Conservation (phyloP, 2,113 vertebrate genomes). For the Megaceryle maxima region DNA sequence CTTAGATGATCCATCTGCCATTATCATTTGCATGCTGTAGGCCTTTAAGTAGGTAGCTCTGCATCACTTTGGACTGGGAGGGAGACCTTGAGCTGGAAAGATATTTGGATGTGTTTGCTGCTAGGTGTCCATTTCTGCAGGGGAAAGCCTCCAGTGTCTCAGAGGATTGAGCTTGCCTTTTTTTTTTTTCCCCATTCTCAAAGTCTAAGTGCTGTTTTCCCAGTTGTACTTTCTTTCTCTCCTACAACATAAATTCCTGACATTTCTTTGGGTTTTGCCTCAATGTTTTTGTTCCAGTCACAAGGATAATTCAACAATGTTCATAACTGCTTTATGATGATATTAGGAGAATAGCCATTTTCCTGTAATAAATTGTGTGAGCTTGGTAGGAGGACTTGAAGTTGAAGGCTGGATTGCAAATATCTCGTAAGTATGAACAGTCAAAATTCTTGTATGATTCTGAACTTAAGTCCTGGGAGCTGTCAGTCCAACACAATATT, state of each 20-base stretch:
- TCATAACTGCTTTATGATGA: neutral
- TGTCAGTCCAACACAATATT: neutral
- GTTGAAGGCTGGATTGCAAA: neutral
- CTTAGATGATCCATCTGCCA: neutral
- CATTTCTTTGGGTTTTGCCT: neutral
- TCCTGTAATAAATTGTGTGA: neutral
- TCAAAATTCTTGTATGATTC: neutral
- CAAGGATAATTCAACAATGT: neutral
- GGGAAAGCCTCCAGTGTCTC: neutral
- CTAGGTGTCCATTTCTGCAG: neutral
- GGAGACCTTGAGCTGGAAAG: neutral
- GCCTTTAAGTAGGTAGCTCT: neutral
- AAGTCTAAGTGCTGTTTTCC: neutral
- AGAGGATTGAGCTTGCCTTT: neutral
- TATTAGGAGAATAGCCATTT: neutral
- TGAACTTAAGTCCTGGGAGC: neutral
- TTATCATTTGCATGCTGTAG: fast-evolving
- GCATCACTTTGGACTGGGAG: fast-evolving
- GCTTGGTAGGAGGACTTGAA: neutral
- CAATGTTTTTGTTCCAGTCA: neutral
- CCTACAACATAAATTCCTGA: neutral
- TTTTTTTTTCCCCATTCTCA: neutral
- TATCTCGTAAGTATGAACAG: neutral
- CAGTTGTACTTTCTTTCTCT: neutral
- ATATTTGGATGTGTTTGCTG: neutral